Evolutionary conservation across 2,113 vertebrate genomes (phyloP).

Genomic region (Psittacus erithacus): DNA sequence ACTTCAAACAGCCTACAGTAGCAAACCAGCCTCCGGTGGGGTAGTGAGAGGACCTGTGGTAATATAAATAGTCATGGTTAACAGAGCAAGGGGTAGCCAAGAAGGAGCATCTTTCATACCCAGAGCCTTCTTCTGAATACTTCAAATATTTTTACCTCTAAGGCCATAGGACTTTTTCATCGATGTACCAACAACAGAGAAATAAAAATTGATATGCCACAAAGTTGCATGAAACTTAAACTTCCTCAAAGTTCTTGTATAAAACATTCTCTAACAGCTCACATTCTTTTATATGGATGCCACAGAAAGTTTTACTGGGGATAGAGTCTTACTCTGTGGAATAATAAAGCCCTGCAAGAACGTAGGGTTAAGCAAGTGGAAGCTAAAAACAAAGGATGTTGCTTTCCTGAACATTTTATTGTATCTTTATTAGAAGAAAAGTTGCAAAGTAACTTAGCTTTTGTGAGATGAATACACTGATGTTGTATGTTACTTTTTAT

Average conservation of each 20-base stretch:
- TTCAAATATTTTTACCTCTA: background rate
- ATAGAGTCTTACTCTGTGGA: background rate
- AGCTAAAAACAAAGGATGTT: background rate
- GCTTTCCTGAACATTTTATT: background rate
- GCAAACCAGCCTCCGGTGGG: constrained; percentile 94
- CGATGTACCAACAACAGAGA: background rate
- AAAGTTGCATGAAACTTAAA: background rate
- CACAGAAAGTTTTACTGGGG: background rate
- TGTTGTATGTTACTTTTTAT: background rate
- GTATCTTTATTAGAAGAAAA: background rate
- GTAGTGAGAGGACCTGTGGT: constrained; percentile 89
- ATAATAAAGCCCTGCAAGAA: background rate
- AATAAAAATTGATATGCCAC: background rate
- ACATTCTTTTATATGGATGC: background rate
- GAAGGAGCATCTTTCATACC: background rate
- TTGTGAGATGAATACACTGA: background rate
- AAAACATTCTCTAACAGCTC: background rate
- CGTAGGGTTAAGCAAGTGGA: background rate
- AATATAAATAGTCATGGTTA: background rate
- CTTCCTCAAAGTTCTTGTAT: background rate
- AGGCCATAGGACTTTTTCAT: background rate
- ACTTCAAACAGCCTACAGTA: constrained; percentile 98
- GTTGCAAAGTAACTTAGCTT: background rate
- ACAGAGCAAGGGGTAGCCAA: background rate
- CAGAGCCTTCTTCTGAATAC: background rate